Evolutionary conservation across 2,797 vertebrate species (phyloP).

Genomic region (Sebastes reedi): DNA sequence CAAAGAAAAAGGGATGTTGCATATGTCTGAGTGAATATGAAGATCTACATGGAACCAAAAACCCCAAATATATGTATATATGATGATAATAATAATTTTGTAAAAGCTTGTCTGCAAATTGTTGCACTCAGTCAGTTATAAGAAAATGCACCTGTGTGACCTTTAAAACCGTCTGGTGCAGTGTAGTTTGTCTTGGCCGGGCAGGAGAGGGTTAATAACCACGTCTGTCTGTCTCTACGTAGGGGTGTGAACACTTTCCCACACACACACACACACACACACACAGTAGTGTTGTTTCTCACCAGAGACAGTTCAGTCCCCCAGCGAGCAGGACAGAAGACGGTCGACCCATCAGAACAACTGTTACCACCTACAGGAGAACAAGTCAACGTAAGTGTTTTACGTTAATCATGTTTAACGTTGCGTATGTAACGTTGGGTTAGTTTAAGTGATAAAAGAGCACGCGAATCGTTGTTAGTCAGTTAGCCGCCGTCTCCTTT

Average conservation of each 20-base stretch:
- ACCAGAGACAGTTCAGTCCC: background rate
- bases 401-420: fast-evolving
- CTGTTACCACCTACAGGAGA: background rate
- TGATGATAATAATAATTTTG: background rate
- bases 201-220: slow-evolving; percentile 44
- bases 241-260: slow-evolving; percentile 33
- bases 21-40: no score
- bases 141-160: background rate
- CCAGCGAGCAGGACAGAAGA: background rate
- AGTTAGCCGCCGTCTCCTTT: background rate
- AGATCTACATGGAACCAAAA: no score
- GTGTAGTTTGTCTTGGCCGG: background rate
- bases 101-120: background rate
- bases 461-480: fast-evolving
- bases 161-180: background rate
- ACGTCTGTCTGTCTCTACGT: background rate
- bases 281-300: background rate
- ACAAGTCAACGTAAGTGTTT: slow-evolving; percentile 46
- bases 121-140: no score
- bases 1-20: no score
- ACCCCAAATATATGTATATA: no score
- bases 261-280: background rate
- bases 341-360: background rate
- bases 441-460: background rate
- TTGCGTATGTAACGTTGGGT: background rate